Conservation (phyloP, 1,140 invertebrate species). For the Bombus difficillimus region DNA sequence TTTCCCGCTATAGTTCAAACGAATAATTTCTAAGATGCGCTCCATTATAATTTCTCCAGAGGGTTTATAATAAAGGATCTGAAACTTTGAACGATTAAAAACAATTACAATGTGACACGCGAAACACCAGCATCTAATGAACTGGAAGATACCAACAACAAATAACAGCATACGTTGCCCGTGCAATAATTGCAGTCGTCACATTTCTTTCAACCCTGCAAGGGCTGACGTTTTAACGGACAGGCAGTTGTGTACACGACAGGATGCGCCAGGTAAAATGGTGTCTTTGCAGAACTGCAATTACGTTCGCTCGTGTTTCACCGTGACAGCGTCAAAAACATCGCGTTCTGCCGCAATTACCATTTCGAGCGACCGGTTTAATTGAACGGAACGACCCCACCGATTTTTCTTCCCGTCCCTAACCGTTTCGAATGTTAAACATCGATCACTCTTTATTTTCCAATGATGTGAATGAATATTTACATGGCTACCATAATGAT, state of each 20-base stretch:
- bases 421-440: background rate
- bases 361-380: background rate
- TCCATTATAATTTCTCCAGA: no score
- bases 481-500: background rate
- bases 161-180: background rate
- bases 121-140: no score
- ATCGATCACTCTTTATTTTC: background rate
- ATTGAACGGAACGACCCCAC: background rate
- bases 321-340: background rate
- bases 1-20: no score
- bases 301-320: background rate
- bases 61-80: no score
- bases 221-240: background rate
- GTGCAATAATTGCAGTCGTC: background rate
- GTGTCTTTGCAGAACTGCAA: background rate
- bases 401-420: background rate
- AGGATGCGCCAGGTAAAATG: background rate
- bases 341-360: background rate
- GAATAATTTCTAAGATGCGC: no score
- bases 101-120: background rate
- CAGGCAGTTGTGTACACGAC: background rate
- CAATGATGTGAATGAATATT: background rate
- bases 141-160: background rate
- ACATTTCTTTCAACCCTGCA: background rate
- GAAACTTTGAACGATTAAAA: background rate